A percentile compares a stretch with the other conserved stretches of the same genome.
These are phyloP conservation scores for Gambusia yucatana DNA, from an alignment of 2,797 vertebrate species.

Conservation along the genomic window DNA sequence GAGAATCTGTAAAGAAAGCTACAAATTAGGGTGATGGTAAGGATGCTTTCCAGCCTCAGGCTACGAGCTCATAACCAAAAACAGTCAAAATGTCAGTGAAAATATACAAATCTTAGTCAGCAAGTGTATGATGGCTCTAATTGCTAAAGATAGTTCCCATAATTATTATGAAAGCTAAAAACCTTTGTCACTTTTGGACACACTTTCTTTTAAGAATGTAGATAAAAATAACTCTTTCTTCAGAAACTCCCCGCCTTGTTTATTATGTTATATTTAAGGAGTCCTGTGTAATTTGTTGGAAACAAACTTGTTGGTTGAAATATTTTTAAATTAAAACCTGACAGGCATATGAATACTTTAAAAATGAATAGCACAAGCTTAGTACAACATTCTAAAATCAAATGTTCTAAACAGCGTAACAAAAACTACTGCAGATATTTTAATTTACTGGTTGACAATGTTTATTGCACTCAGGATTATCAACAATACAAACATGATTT, in stretches of 20 bases:
- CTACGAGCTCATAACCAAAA: not conserved
- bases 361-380: not conserved
- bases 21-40: not conserved
- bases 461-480: constrained; percentile 82
- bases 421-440: not conserved
- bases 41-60: not conserved
- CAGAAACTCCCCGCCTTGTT: not conserved
- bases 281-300: not conserved
- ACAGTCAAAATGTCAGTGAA: not conserved
- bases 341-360: not conserved
- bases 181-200: not conserved
- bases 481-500: constrained; percentile 75
- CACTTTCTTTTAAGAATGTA: not conserved
- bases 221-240: not conserved
- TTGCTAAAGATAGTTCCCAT: not conserved
- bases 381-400: not conserved
- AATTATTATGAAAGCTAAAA: not conserved
- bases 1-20: not conserved
- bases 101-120: not conserved
- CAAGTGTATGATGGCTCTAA: not conserved
- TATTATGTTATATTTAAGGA: not conserved
- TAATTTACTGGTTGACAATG: constrained; percentile 47
- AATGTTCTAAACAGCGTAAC: not conserved
- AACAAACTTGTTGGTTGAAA: not conserved
- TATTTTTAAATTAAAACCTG: not conserved